phyloP scores from a whole-genome alignment of 2,113 vertebrate species.

The Alethe castanea region DNA sequence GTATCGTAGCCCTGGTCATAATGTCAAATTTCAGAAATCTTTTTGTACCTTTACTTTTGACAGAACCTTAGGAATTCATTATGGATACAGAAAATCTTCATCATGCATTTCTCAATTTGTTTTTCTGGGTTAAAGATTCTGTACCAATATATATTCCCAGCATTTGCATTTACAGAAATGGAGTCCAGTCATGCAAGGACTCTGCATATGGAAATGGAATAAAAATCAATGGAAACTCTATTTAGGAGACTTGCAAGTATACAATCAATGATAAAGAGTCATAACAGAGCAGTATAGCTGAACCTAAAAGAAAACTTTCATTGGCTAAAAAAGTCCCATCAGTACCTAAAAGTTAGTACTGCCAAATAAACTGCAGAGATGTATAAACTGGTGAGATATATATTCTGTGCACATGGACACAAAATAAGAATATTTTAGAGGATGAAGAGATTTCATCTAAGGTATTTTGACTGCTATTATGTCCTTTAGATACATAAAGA shows the following conservation, averaged over 20 bases:
- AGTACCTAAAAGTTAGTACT: neutral
- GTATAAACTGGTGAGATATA: neutral
- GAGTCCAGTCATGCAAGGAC: neutral
- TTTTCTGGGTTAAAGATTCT: neutral
- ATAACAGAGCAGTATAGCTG: neutral
- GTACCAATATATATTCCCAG: neutral
- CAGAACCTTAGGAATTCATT: neutral
- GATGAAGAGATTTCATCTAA: neutral
- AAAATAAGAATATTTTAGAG: neutral
- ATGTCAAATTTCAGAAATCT: neutral
- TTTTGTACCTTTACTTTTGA: neutral
- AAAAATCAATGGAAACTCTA: slow-evolving; percentile 18
- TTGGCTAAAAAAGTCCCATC: neutral
- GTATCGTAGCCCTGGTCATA: neutral
- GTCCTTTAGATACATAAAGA: neutral
- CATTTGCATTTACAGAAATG: slow-evolving; percentile 8
- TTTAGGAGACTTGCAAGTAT: neutral
- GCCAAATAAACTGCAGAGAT: neutral
- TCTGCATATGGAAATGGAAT: neutral
- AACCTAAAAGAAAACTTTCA: neutral
- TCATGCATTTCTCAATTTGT: neutral
- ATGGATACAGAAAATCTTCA: neutral
- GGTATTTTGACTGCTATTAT: neutral
- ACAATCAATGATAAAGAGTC: neutral
- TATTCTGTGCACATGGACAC: neutral